A percentile compares a stretch with the other conserved stretches of the same genome.
Evolutionary conservation across 2,888 invertebrate species (phyloP).

Genomic region (Mactromeris polynyma): DNA sequence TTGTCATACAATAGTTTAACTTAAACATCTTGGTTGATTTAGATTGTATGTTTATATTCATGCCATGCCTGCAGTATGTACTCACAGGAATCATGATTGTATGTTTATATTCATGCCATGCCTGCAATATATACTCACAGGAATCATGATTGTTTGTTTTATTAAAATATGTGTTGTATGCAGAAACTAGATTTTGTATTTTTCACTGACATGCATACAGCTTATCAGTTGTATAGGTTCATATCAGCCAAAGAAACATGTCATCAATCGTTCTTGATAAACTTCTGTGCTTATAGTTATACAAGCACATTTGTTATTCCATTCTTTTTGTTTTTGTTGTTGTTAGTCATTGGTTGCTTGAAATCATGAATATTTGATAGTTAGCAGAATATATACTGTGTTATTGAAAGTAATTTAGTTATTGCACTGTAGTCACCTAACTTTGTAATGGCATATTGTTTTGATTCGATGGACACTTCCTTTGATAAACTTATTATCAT

Average conservation of each 20-base stretch:
- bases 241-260: neutral
- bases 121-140: neutral
- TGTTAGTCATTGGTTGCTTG: neutral
- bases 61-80: neutral
- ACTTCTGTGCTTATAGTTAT: neutral
- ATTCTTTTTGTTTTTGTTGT: neutral
- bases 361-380: constrained; percentile 2
- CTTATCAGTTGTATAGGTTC: too few relatives aligned
- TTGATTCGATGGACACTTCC: too few relatives aligned
- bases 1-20: too few relatives aligned
- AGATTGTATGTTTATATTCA: neutral
- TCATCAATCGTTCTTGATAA: neutral
- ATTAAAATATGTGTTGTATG: neutral
- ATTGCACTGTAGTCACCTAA: too few relatives aligned
- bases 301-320: neutral
- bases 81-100: neutral
- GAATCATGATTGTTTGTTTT: neutral
- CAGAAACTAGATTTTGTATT: neutral
- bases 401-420: too few relatives aligned
- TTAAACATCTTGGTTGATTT: neutral
- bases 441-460: too few relatives aligned
- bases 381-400: neutral
- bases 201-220: neutral
- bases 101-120: neutral
- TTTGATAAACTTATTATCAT: too few relatives aligned